Evolutionary conservation across 2,888 invertebrate genomes (phyloP), one percentile per base, ranked within the genome.

Genomic region (Caenorhabditis wallacei): DNA sequence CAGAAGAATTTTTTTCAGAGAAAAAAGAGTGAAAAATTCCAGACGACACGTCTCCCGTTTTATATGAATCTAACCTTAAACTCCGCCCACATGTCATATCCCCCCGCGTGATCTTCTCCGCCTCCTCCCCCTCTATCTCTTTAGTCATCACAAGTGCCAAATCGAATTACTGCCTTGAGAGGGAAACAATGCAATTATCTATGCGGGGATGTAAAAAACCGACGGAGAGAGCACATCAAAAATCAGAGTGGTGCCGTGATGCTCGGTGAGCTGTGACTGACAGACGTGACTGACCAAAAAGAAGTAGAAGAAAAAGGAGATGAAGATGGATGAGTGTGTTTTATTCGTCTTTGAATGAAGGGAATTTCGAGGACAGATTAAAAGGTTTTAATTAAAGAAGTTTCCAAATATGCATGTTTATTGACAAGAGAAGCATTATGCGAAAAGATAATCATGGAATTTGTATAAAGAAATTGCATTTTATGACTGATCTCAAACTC

Each of bases 111-210:
- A 57, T 57, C 37, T 20, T 35, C 57, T 57, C 57, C 20, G 5
- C 53, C 24, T 10, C 24, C 35, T 16, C 35, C n/a, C 20, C 18
- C 57, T 35, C 8, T 40, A 8, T 43, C 20, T 20, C 20, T 18
- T 59, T 59, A 43, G 43, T n/a, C 61, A 61, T 43, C 56, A 35
- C 56, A 26, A 53, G 56, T 30, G 61, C 43, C 61, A 61, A 61
- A 61, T 61, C 26, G 61, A 61, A 61, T 61, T 61, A 61, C 43
- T 8, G 40, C 10, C 40, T n/a, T 35, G 59, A 43, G 61, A n/a
- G 64, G 64, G 30, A 51, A 64, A 64, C 64, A 64, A 64, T 64
- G 64, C 64, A 51, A 64, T 64, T 64, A 64, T 64, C 46, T 63
- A 63, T 43, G 61, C 46, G 46, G 37, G 22, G 37, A 59, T 54